Evolutionary conservation across 2,888 invertebrate species (phyloP).

Genomic region (Oscheius sp.): DNA sequence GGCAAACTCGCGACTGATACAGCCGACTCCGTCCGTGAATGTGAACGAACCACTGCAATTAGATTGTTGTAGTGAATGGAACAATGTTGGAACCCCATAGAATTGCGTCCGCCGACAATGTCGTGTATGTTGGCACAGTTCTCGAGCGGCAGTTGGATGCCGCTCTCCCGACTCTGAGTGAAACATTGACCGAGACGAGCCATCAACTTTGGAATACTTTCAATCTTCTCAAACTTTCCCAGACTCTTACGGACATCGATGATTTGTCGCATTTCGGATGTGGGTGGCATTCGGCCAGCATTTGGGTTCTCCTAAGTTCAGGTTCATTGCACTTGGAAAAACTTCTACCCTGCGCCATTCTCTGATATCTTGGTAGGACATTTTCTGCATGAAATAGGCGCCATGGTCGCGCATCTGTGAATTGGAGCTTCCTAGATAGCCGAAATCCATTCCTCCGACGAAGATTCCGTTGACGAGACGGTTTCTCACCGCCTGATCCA

Average conservation of each 20-base stretch:
- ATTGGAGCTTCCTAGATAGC: constrained; percentile 72
- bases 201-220: constrained; percentile 73
- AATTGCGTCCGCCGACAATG: constrained; percentile 42
- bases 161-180: constrained; percentile 63
- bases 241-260: constrained; percentile 47
- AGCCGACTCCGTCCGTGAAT: constrained; percentile 69
- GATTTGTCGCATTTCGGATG: constrained; percentile 42
- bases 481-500: constrained; percentile 55
- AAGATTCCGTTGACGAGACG: constrained; percentile 55
- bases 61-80: background rate
- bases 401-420: constrained; percentile 72
- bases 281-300: background rate
- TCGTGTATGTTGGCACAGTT: constrained; percentile 46
- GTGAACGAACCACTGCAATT: constrained; percentile 46
- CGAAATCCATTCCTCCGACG: constrained; percentile 54
- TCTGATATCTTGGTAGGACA: constrained; percentile 16
- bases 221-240: constrained; percentile 61
- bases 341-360: constrained; percentile 18
- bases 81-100: background rate
- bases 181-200: constrained; percentile 74
- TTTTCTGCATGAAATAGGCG: constrained; percentile 60
- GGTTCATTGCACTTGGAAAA: background rate
- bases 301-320: constrained; percentile 1
- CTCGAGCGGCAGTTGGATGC: constrained; percentile 42
- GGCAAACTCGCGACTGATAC: constrained; percentile 63